Percentiles rank a stretch among this genome's conserved stretches.
These are phyloP conservation scores for Melanostigma gelatinosum DNA, from an alignment of 2,113 vertebrate genomes.

Conservation along the genomic window DNA sequence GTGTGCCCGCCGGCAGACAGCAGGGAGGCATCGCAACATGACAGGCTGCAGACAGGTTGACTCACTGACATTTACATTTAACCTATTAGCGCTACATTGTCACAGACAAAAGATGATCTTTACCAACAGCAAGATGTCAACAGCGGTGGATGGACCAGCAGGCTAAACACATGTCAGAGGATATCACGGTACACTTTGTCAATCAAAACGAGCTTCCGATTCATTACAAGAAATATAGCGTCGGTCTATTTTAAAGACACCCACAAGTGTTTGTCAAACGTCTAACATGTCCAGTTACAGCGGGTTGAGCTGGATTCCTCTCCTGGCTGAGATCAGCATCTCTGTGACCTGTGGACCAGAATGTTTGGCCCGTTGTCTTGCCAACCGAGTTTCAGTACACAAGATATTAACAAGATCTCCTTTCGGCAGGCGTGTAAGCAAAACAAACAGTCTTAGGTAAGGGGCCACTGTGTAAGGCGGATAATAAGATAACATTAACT, in stretches of 20 bases:
- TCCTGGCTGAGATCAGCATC: background rate
- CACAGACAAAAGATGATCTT: background rate
- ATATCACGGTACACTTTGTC: background rate
- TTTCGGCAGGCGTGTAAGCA: background rate
- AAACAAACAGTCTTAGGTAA: background rate
- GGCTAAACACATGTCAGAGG: background rate
- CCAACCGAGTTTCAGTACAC: background rate
- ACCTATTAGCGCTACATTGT: too few species aligned
- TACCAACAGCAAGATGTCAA: background rate
- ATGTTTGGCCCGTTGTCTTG: background rate
- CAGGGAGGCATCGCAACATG: constrained; percentile 46
- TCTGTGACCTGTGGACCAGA: background rate
- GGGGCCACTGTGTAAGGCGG: background rate
- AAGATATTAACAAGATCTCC: background rate
- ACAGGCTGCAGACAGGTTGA: constrained; percentile 56
- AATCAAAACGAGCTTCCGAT: background rate
- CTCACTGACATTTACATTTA: background rate
- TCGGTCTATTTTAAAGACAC: constrained; percentile 7
- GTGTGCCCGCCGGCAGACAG: constrained; percentile 41
- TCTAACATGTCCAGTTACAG: background rate
- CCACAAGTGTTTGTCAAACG: background rate
- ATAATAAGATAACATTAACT: background rate
- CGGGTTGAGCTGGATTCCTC: background rate
- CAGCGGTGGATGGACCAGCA: background rate
- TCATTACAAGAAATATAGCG: background rate